A percentile compares a stretch with the other conserved stretches of the same genome.
phyloP scores from a whole-genome alignment of 2,888 invertebrate genomes.

The Dynastes tityus region DNA sequence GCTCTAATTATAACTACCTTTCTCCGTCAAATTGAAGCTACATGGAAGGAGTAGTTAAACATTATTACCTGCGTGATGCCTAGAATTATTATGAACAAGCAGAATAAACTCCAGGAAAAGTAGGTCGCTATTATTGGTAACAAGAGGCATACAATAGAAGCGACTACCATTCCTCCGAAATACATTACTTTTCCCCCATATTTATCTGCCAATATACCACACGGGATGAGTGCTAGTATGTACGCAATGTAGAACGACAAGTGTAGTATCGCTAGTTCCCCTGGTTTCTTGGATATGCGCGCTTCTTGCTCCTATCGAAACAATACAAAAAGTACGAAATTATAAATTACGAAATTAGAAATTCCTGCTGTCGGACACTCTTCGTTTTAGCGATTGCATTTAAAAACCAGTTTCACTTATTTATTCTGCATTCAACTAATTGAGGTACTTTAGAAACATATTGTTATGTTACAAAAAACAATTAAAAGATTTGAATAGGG shows the following conservation, averaged over 20 bases:
- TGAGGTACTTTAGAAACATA: no score
- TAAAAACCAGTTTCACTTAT: no score
- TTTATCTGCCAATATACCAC: slow-evolving; percentile 8
- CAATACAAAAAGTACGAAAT: not conserved
- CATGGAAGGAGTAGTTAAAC: not conserved
- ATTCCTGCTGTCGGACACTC: no score
- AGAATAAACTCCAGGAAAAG: slow-evolving; percentile 13
- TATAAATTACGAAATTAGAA: no score
- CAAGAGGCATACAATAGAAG: not conserved
- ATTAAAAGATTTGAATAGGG: no score
- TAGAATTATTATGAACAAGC: not conserved
- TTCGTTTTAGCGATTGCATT: no score
- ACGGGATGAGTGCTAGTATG: not conserved
- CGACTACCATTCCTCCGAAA: not conserved
- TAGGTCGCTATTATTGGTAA: not conserved
- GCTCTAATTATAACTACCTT: no score
- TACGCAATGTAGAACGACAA: not conserved
- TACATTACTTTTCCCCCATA: not conserved
- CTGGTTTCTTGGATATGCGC: not conserved
- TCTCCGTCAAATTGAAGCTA: no score
- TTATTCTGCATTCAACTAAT: no score
- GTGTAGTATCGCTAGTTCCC: not conserved
- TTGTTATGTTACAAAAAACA: no score
- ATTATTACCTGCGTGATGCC: slow-evolving; percentile 11
- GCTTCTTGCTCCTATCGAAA: not conserved